These are phyloP conservation scores for Philopotamus ludificatus DNA, from an alignment of 1,140 invertebrate species.

Conservation along the genomic window DNA sequence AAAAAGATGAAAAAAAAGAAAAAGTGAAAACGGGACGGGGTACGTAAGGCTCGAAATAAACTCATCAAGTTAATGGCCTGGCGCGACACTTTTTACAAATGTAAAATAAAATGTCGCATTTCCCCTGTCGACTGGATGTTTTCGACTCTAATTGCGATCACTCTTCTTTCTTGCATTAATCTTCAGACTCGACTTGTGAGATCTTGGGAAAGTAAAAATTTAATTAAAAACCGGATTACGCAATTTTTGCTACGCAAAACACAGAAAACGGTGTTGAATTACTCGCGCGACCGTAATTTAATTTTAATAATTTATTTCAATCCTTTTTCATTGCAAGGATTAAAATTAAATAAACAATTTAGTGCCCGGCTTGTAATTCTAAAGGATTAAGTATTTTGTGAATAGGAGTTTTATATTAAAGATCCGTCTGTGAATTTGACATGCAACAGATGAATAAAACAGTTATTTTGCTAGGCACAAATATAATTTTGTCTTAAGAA, in stretches of 20 bases:
- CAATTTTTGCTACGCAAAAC: too few relatives aligned
- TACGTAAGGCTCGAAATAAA: slow-evolving; percentile 35
- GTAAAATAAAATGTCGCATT: slow-evolving; percentile 39
- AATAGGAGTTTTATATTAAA: too few relatives aligned
- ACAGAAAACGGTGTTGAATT: too few relatives aligned
- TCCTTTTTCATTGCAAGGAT: background rate
- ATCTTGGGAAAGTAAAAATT: too few relatives aligned
- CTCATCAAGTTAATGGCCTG: slow-evolving; percentile 40
- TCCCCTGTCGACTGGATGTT: slow-evolving; percentile 20
- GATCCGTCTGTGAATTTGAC: too few relatives aligned
- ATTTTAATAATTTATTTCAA: background rate
- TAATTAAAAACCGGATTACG: too few relatives aligned
- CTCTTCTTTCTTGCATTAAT: slow-evolving; percentile 18
- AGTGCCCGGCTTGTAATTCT: too few relatives aligned
- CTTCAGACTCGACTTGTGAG: background rate
- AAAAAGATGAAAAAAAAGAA: slow-evolving; percentile 13
- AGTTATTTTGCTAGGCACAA: too few relatives aligned
- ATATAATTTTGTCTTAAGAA: too few relatives aligned
- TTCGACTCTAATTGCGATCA: slow-evolving; percentile 37
- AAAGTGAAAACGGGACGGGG: slow-evolving; percentile 6
- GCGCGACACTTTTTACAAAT: slow-evolving; percentile 38
- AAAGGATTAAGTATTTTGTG: too few relatives aligned
- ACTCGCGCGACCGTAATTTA: background rate
- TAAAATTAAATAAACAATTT: too few relatives aligned
- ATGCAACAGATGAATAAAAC: too few relatives aligned